Evolutionary conservation across 35 echinoderm and acorn worm genomes (phyloP).

Genomic region (Holothuria glaberrima): DNA sequence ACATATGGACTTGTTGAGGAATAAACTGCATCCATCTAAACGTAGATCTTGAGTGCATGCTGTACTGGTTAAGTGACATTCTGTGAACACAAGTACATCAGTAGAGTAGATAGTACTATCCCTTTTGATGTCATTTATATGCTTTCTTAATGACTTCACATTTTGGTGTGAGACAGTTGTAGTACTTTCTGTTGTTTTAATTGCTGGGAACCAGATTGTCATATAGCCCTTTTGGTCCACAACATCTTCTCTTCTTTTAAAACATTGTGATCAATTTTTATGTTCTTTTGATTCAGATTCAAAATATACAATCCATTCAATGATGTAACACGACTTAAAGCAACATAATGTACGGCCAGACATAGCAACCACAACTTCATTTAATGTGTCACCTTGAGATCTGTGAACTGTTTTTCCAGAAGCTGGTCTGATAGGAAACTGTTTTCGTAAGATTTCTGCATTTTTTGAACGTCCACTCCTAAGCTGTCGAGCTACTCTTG

Average conservation of each 20-base stretch:
- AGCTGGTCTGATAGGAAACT: constrained; percentile 51
- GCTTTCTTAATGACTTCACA: constrained; percentile 10
- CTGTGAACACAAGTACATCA: constrained; percentile 38
- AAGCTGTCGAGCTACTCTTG: background rate
- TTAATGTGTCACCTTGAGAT: constrained; percentile 54
- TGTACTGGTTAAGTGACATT: constrained; percentile 6
- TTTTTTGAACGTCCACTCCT: constrained; percentile 22
- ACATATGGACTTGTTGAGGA: background rate
- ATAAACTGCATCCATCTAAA: background rate
- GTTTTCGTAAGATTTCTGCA: constrained; percentile 34
- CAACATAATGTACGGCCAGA: constrained; percentile 13
- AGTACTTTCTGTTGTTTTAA: background rate
- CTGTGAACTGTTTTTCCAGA: constrained; percentile 51
- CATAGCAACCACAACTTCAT: constrained; percentile 43
- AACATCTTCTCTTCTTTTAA: constrained; percentile 10
- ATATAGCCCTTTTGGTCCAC: background rate
- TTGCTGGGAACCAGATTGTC: background rate
- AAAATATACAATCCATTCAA: background rate
- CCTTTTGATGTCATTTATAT: background rate
- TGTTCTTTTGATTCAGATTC: background rate
- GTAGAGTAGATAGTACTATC: background rate
- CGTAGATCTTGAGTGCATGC: background rate
- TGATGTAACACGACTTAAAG: constrained; percentile 43
- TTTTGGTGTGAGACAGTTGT: constrained; percentile 18
- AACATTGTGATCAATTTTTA: constrained; percentile 8